Evolutionary conservation across 2,797 vertebrate species (phyloP).

Genomic region (Liasis olivaceus): DNA sequence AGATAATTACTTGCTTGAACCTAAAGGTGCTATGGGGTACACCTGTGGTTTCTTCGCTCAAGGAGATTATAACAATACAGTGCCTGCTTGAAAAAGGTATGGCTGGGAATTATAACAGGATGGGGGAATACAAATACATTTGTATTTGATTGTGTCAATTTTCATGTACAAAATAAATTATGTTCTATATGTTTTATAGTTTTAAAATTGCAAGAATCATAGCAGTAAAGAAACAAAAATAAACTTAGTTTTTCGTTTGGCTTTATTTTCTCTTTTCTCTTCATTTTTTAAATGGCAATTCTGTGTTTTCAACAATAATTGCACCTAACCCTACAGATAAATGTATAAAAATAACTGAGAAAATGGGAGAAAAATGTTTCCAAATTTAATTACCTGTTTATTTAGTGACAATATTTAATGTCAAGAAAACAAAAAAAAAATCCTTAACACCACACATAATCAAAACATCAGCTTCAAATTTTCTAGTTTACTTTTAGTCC

Average conservation of each 20-base stretch:
- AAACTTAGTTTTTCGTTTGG: background rate
- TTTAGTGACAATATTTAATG: background rate
- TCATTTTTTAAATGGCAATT: background rate
- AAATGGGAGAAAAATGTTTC: background rate
- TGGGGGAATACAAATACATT: background rate
- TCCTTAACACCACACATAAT: background rate
- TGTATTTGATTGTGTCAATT: background rate
- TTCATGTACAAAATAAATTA: background rate
- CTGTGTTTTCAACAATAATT: no score
- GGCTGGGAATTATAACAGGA: background rate
- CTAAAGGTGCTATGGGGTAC: background rate
- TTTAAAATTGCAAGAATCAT: background rate
- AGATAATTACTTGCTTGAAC: background rate
- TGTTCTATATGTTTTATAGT: background rate
- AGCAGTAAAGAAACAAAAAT: background rate
- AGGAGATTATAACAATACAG: background rate
- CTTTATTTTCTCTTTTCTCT: background rate
- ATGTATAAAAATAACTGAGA: background rate
- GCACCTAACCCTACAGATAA: no score
- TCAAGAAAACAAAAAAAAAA: background rate
- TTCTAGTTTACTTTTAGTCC: background rate
- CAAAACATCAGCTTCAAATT: background rate
- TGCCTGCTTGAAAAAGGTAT: background rate
- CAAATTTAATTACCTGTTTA: background rate
- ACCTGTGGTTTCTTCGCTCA: background rate